phyloP scores from a whole-genome alignment of 2,797 vertebrate species.

The Dermochelys coriacea region DNA sequence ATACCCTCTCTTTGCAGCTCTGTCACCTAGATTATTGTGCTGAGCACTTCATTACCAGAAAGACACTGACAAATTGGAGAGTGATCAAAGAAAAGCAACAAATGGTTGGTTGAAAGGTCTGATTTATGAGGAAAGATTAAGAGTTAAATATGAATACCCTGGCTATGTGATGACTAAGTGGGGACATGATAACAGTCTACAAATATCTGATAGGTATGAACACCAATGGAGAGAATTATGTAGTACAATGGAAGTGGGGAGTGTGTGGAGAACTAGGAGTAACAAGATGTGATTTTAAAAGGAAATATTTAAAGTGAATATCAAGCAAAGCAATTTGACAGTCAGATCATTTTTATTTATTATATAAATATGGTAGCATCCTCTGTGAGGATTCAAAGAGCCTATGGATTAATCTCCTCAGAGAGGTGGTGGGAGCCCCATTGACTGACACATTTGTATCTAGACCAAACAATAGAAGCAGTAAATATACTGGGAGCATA shows the following conservation, averaged over 20 bases:
- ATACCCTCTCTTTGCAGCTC: neutral
- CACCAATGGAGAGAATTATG: neutral
- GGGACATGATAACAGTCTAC: neutral
- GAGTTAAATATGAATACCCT: neutral
- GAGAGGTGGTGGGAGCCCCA: neutral
- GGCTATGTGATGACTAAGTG: neutral
- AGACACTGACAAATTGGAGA: conserved; percentile 37
- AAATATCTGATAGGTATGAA: fast-evolving
- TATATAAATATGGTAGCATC: neutral
- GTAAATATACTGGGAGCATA: neutral
- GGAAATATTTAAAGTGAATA: conserved; percentile 10
- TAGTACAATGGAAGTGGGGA: neutral
- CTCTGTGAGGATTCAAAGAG: conserved; percentile 7
- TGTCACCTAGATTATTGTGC: neutral
- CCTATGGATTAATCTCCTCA: neutral
- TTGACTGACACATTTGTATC: neutral
- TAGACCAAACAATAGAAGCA: neutral
- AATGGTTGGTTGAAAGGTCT: neutral
- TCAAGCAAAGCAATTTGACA: conserved; percentile 22
- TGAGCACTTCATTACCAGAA: conserved; percentile 22
- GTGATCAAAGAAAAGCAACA: neutral
- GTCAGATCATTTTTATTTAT: conserved; percentile 25
- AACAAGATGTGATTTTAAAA: conserved; percentile 6
- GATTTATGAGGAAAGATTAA: conserved; percentile 1
- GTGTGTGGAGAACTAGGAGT: neutral